Evolutionary conservation across 1,140 invertebrate species (phyloP).

Genomic region (Coboldia fuscipes): DNA sequence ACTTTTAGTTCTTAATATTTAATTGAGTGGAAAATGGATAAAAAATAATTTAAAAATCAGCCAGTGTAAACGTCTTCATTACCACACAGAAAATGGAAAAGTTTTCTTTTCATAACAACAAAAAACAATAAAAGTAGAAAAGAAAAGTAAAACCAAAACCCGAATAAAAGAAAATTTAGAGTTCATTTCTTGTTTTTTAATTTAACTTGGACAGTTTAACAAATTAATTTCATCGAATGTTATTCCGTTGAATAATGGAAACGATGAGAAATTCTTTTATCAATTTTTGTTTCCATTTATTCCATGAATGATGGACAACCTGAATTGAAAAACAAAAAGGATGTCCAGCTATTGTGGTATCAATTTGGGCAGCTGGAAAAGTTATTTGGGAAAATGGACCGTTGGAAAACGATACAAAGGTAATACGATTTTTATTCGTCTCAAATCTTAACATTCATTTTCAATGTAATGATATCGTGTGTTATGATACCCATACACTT

Average conservation of each 20-base stretch:
- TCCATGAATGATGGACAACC: background rate
- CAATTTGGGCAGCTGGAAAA: slow-evolving; percentile 43
- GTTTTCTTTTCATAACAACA: background rate
- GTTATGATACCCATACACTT: background rate
- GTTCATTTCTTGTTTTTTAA: background rate
- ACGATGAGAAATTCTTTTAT: background rate
- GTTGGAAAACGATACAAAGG: too few species aligned
- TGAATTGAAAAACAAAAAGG: slow-evolving; percentile 24
- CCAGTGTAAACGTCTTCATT: background rate
- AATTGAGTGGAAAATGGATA: background rate
- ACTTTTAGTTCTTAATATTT: background rate
- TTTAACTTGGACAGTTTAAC: background rate
- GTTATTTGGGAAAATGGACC: too few species aligned
- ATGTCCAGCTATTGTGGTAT: slow-evolving; percentile 41
- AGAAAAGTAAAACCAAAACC: too few species aligned
- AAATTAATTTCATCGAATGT: background rate
- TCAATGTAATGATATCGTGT: too few species aligned
- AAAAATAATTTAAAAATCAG: background rate
- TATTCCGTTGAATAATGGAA: background rate
- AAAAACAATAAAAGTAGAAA: too few species aligned
- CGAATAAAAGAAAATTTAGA: too few species aligned
- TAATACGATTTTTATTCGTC: too few species aligned
- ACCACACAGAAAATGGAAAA: background rate
- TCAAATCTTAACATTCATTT: too few species aligned
- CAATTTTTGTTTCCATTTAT: background rate